Base-by-base conservation (phyloP, 2,797 vertebrate genomes). In the Coracias cyanogaster region DNA sequence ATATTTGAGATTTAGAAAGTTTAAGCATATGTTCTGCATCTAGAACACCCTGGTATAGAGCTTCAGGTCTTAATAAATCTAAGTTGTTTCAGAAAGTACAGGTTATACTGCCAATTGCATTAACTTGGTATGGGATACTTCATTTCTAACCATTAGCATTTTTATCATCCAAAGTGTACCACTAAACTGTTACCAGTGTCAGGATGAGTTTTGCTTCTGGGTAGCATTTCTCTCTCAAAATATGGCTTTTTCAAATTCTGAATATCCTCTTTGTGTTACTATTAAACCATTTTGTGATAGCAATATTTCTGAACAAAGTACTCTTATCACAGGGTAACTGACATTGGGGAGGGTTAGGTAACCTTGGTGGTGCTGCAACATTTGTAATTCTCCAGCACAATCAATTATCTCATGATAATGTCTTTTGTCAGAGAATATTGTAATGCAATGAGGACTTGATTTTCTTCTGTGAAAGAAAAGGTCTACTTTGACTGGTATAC, bases 401-500 rank as follows among this genome's bases (percentile, higher is more conserved):
- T 89, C 93, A 78, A 94, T 91, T 96, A 74, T n/a, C 69, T 88
- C 73, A 79, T 16, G 52, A 83, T 87, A 93, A 89, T 31, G 52
- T 29, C 85, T 66, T 94, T 95, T 95, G 85, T 96, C 66, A 97
- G 51, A 88, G 83, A 96, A 88, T 66, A 94, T 45, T 96, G 52
- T 78, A 82, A 91, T 82, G 86, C n/a, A 96, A 83, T 21, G 39
- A 86, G 31, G 31, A 93, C 62, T 81, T 87, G 35, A 66, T 88
- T 69, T 83, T 74, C 19, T 64, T 94, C 25, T 66, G 45, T 79
- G 26, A 91, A 96, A 96, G 89, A 52, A 95, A 88, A 91, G 48
- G 95, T 69, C 61, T 95, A 33, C 69, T 96, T 93, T 94, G 84
- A 95, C 49, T 90, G 58, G 69, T 58, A 91, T 49, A 92, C 61